Conservation (phyloP, 1,140 invertebrate genomes). For the Lucilia cuprina region DNA sequence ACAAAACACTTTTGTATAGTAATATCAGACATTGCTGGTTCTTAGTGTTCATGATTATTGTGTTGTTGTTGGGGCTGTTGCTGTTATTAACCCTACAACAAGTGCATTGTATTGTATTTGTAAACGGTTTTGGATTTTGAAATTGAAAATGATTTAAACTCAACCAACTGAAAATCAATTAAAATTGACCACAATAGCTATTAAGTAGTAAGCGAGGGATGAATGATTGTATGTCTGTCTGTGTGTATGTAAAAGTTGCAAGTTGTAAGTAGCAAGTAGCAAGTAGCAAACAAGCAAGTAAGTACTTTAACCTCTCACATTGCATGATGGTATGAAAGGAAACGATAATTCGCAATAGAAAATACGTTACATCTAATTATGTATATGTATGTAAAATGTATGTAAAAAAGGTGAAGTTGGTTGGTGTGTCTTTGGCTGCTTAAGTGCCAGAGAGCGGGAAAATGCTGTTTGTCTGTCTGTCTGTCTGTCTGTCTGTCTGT, state of each 20-base stretch:
- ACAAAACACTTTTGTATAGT: not conserved
- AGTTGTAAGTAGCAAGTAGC: not conserved
- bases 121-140: not conserved
- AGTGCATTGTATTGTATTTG: not conserved
- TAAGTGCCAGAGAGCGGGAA: no score
- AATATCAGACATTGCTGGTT: not conserved
- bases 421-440: no score
- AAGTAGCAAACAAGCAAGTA: not conserved
- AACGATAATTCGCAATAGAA: not conserved
- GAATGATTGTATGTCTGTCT: no score
- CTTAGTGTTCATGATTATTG: not conserved
- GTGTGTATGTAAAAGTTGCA: not conserved
- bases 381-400: not conserved
- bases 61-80: not conserved
- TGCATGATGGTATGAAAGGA: not conserved
- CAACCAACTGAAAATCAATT: slow-evolving; percentile 25
- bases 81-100: not conserved
- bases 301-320: not conserved
- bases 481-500: not conserved
- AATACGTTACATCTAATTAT: slow-evolving; percentile 2
- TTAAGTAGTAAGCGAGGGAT: slow-evolving; percentile 22
- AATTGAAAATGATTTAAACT: slow-evolving; percentile 26
- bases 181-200: slow-evolving; percentile 29
- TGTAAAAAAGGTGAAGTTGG: not conserved
- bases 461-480: not conserved